Base-by-base conservation (phyloP, 2,888 invertebrate genomes). In the Schizotus pectinicornis region DNA sequence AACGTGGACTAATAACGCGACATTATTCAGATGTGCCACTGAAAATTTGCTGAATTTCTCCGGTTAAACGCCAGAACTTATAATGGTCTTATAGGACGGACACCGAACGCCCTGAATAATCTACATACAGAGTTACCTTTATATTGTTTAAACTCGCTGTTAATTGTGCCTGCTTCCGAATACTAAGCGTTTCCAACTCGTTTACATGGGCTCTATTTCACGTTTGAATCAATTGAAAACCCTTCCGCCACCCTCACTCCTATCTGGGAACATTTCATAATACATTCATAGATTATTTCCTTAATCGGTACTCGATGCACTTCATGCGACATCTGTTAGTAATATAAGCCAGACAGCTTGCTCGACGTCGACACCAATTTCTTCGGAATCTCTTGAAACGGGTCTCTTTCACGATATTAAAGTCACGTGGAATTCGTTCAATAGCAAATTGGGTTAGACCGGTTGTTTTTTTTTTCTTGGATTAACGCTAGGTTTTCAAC, bases 51-150 rank as follows among this genome's bases (percentile, higher is more conserved):
- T 31, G 53, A 47, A 50, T 53, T 61, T 54, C 56, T 56, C 48
- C 57, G 50, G 37, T 49, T 63, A 60, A 63, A 39, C 31, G 52
- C 36, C 31, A 38, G 45, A 53, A 46, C 53, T 53, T 53, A 46
- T 53, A 53, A 53, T 53, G 53, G 53, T 45, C 45, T 12, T 36
- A n/a, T n/a, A 53, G 53, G 64, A 53, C 60, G 43, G 48, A 59
- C 62, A 62, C 42, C 53, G 62, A 52, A 55, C 59, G 47, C 43
- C 45, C 56, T 39, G 52, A 64, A 62, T 64, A 64, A 64, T 64
- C 62, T 64, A 55, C 60, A 60, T 52, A 48, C 37, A 45, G n/a
- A 37, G 59, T 50, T 53, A 61, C 63, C 60, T 61, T 63, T 46
- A 53, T 51, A 38, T 50, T 45, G 39, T 56, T 56, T 51, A 42